Evolutionary conservation across 2,113 vertebrate genomes (phyloP), one percentile per base, ranked within the genome.

Genomic region (Lethenteron camtschaticum): DNA sequence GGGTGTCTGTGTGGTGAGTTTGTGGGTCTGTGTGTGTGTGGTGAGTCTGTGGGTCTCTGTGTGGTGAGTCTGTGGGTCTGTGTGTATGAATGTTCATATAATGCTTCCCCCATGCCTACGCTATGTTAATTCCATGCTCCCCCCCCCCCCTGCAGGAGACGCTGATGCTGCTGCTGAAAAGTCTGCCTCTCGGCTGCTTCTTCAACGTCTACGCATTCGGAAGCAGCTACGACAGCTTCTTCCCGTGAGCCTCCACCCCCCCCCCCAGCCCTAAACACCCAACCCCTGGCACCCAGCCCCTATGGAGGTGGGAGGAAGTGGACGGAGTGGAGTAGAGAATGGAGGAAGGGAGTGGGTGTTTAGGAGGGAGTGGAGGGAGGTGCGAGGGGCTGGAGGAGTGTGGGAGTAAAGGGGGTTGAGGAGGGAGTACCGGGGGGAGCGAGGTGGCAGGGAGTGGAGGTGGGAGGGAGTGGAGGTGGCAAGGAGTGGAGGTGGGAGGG

Each of bases 141-240:
- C 71, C 56, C 68, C 63, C 58, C 24, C 12, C 55, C 58, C 56
- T 14, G 8, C 58, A 87, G 84, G 83, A 85, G 1, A 85, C 83
- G 14, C 74, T 87, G 68, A 75, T 85, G 10, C 79, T 87, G 9
- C 77, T 87, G 20, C 73, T 81, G 74, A 90, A 88, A 80, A 89
- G 86, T 69, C 80, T 90, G 68, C 85, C 87, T 4, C 41, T 87
- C 55, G 86, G 82, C 74, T 89, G 85, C 75, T 85, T 82, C 72
- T 91, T 89, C 79, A 91, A 89, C 73, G 77, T 90, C 70, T 86
- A 80, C 70, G 80, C 80, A 72, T 89, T 89, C 72, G 86, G 87
- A 16, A 59, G 14, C 63, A 16, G n/a, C n/a, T 66, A 16, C 63
- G 2, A 85, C 41, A 76, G 77, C 63, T 80, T 84, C 70, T 85